Evolutionary conservation across 2,113 vertebrate genomes (phyloP), one percentile per base, ranked within the genome.

Genomic region (Rhombomys opimus): DNA sequence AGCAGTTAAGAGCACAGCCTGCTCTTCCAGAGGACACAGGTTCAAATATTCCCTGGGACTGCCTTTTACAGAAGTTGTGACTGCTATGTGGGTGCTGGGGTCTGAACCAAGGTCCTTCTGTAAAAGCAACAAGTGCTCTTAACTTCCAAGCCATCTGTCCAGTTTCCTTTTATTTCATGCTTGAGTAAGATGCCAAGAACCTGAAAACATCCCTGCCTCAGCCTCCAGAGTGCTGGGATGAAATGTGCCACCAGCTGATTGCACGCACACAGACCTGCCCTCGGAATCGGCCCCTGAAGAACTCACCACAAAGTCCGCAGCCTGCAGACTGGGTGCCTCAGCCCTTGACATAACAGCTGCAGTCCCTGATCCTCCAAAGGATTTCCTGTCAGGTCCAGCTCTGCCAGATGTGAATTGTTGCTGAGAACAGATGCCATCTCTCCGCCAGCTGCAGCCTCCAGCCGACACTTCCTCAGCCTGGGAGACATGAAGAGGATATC

Each of bases 361-460:
- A 97, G 46, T 7, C 98, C 98, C 1, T 0, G 0, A 0, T 97
- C 96, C 70, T 78, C 77, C 95, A 98, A 70, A 0, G 94, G 46
- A 0, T 97, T 97, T 11, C 96, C 97, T 0, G 91, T 95, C 41
- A 98, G 96, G 54, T 97, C 97, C 93, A 98, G 50, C 59, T 98
- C 96, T 23, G 35, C 22, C 17, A 98, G 91, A 0, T 91, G 91
- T 0, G 1, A 65, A 9, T 2, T 96, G 80, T 6, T 13, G 15
- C 97, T 17, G 27, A 97, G 97, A 59, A 96, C 95, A 0, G 93
- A 50, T 0, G 97, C 59, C 0, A 98, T 2, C 61, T 95, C 92
- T 76, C 7, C 23, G 14, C 96, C 96, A 0, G 97, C 94, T 0
- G 18, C 46, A 0, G 92, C 46, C 8, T 93, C 93, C 46, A 98